Evolutionary conservation across 2,888 invertebrate genomes (phyloP).

Genomic region (Pollenia labialis): DNA sequence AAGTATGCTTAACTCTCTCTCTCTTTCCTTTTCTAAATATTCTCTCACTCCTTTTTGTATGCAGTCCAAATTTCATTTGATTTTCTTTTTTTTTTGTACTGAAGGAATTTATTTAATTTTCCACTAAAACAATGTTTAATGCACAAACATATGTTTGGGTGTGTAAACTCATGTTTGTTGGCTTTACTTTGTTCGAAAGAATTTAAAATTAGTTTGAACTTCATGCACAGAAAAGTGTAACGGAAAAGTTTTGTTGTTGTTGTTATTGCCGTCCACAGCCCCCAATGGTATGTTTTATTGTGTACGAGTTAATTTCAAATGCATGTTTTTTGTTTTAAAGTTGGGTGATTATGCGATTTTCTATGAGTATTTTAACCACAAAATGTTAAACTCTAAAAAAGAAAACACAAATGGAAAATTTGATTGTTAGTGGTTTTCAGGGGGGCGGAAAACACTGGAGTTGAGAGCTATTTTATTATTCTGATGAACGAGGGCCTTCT

Average conservation of each 20-base stretch:
- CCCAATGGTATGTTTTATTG: conserved; percentile 22
- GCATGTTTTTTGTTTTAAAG: conserved; percentile 14
- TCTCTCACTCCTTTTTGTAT: not conserved
- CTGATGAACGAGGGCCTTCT: not conserved
- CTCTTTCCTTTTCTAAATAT: not conserved
- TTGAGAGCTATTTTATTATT: too few species aligned
- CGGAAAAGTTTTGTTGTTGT: conserved; percentile 9
- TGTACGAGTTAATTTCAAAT: conserved; percentile 46
- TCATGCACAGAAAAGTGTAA: conserved; percentile 32
- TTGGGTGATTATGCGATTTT: conserved; percentile 2
- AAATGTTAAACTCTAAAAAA: conserved; percentile 47
- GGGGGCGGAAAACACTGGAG: not conserved
- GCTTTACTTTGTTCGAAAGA: conserved; percentile 57
- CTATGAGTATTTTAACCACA: conserved; percentile 48
- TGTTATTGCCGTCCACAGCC: conserved; percentile 18
- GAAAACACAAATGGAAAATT: conserved; percentile 22
- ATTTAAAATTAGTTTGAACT: conserved; percentile 58
- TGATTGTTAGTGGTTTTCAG: not conserved
- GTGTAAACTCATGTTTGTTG: conserved; percentile 5
- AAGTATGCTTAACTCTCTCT: not conserved
- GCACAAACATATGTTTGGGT: not conserved
- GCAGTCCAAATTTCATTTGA: conserved; percentile 43
- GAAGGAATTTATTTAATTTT: conserved; percentile 64
- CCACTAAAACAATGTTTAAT: conserved; percentile 46
- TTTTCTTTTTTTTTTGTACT: conserved; percentile 31